phyloP scores from a whole-genome alignment of 2,113 vertebrate species.

The Nerophis ophidion region DNA sequence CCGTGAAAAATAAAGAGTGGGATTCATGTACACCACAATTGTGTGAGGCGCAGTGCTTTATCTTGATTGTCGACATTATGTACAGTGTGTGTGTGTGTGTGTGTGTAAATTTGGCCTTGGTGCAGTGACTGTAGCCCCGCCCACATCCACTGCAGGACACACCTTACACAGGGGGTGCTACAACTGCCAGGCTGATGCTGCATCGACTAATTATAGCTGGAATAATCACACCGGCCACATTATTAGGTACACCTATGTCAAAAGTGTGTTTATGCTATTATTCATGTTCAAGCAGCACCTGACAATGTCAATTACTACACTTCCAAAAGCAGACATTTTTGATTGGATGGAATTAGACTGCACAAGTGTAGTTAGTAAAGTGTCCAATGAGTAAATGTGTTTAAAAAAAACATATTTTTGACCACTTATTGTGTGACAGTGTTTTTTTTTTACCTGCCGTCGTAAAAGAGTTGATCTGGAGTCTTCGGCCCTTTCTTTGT shows the following conservation, averaged over 20 bases:
- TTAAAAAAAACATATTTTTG: slow-evolving; percentile 14
- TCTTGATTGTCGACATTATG: slow-evolving; percentile 25
- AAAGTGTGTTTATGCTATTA: too few relatives aligned
- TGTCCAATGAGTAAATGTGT: neutral
- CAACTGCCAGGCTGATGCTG: slow-evolving; percentile 46
- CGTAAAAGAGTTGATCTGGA: too few relatives aligned
- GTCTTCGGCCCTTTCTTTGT: slow-evolving; percentile 14
- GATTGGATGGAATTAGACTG: too few relatives aligned
- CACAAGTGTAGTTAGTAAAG: neutral
- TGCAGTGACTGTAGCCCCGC: slow-evolving; percentile 61
- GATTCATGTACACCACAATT: slow-evolving; percentile 68
- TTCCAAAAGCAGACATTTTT: too few relatives aligned
- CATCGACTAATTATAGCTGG: slow-evolving; percentile 34
- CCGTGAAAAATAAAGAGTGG: slow-evolving; percentile 71
- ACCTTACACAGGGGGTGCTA: slow-evolving; percentile 49
- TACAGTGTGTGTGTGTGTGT: neutral
- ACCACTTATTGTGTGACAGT: slow-evolving; percentile 6
- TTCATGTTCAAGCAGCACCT: too few relatives aligned
- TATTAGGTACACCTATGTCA: neutral
- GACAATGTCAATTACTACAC: neutral
- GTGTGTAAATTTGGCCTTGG: slow-evolving; percentile 46
- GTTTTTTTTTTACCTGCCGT: too few relatives aligned
- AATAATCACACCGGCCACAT: slow-evolving; percentile 1
- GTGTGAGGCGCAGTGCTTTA: slow-evolving; percentile 67
- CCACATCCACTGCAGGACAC: slow-evolving; percentile 58